Conservation (phyloP, 2,113 vertebrate species). For the Alethe diademata region DNA sequence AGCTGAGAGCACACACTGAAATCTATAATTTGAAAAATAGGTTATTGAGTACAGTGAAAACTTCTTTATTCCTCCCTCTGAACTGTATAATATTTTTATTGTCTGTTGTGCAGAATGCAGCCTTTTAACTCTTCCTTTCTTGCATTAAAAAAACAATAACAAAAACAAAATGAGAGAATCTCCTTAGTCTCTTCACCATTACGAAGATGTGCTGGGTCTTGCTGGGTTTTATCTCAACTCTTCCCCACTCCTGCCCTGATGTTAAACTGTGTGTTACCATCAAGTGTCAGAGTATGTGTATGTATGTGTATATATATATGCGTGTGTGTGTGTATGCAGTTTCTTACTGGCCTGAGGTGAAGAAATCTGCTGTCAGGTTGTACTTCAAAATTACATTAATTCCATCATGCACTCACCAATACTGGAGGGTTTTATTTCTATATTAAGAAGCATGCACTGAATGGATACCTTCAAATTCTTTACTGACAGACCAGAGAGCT, state of each 20-base stretch:
- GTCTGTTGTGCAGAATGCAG: neutral
- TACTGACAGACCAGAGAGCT: neutral
- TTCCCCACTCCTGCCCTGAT: neutral
- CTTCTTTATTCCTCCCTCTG: neutral
- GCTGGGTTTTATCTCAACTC: neutral
- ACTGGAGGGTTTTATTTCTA: neutral
- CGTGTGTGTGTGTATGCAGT: neutral
- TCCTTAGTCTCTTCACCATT: neutral
- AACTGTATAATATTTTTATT: neutral
- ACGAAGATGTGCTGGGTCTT: neutral
- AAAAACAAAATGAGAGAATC: neutral
- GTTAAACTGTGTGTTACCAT: neutral
- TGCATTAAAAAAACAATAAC: too few relatives aligned
- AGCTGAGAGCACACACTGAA: neutral
- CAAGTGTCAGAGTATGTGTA: neutral
- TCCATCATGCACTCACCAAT: neutral
- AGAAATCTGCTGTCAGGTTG: neutral
- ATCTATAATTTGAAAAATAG: neutral
- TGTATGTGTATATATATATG: rapidly evolving
- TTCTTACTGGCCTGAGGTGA: neutral
- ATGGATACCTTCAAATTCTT: neutral
- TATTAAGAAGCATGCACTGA: neutral
- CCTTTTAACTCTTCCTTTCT: neutral
- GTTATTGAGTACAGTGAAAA: neutral
- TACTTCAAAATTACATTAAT: neutral